A percentile compares a stretch with the other conserved stretches of the same genome.
phyloP scores from a whole-genome alignment of 2,888 invertebrate genomes.

The Drosophila nr. perissopoda region DNA sequence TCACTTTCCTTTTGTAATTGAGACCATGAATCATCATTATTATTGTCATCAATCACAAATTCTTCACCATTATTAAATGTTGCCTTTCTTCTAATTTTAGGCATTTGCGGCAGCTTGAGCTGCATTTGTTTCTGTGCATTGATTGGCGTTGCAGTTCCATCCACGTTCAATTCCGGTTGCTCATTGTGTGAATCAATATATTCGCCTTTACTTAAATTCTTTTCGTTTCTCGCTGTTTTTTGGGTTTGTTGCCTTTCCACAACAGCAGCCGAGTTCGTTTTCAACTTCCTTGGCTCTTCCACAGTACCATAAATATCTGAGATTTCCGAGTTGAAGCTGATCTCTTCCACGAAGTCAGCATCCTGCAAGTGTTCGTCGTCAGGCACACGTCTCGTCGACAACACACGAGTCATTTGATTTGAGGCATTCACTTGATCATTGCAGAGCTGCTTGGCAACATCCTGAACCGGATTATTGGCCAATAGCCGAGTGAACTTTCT shows the following conservation, averaged over 20 bases:
- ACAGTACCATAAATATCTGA: constrained; percentile 13
- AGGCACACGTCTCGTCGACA: background rate
- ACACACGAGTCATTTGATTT: background rate
- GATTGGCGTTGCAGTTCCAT: background rate
- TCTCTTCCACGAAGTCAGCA: background rate
- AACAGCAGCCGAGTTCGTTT: background rate
- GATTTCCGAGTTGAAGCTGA: constrained; percentile 5
- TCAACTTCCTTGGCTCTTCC: background rate
- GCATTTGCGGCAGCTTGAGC: background rate
- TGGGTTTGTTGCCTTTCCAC: background rate
- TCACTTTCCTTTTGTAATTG: constrained; percentile 11
- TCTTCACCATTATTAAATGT: background rate
- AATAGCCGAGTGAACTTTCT: constrained; percentile 41
- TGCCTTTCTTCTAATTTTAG: background rate
- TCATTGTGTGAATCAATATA: background rate
- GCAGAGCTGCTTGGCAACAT: background rate
- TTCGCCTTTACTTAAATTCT: background rate
- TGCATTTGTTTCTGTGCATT: background rate
- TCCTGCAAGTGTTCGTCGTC: background rate
- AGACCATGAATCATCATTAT: constrained; percentile 6
- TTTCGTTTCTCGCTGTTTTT: background rate
- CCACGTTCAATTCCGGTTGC: background rate
- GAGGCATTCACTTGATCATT: background rate
- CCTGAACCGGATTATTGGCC: background rate
- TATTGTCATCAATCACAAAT: background rate